phyloP scores from a whole-genome alignment of 2,888 invertebrate genomes.

The Lithophane leautieri region DNA sequence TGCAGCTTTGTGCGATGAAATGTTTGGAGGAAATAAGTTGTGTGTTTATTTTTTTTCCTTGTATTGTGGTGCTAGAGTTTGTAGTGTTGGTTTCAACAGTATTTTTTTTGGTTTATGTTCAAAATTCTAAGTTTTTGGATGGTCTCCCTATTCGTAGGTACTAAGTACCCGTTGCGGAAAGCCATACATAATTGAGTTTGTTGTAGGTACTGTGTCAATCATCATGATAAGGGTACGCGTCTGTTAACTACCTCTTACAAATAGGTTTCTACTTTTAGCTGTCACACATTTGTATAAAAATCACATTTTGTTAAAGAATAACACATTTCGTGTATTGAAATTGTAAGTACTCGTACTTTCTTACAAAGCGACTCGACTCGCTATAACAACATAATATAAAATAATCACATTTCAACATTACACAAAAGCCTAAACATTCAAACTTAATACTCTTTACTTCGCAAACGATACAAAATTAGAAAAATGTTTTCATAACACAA shows the following conservation, averaged over 20 bases:
- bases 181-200: neutral
- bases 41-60: constrained; percentile 5
- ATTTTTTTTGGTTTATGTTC: neutral
- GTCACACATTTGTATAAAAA: neutral
- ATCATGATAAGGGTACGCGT: neutral
- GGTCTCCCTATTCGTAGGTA: neutral
- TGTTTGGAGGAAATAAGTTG: neutral
- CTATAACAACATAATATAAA: constrained; percentile 17
- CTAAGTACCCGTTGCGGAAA: neutral
- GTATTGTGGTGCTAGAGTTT: neutral
- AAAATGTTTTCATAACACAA: constrained; percentile 62
- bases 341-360: constrained; percentile 18
- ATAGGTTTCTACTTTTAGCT: no score
- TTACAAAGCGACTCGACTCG: neutral
- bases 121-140: no score
- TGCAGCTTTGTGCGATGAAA: constrained; percentile 22
- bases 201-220: neutral
- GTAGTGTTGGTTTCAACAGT: no score
- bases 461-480: constrained; percentile 56
- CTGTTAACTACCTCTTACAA: neutral
- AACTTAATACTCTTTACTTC: constrained; percentile 42
- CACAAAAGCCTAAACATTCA: constrained; percentile 24
- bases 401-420: constrained; percentile 36
- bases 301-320: neutral
- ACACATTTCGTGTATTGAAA: neutral